Conservation (phyloP, 2,113 vertebrate species). For the Lepisosteus oculatus region DNA sequence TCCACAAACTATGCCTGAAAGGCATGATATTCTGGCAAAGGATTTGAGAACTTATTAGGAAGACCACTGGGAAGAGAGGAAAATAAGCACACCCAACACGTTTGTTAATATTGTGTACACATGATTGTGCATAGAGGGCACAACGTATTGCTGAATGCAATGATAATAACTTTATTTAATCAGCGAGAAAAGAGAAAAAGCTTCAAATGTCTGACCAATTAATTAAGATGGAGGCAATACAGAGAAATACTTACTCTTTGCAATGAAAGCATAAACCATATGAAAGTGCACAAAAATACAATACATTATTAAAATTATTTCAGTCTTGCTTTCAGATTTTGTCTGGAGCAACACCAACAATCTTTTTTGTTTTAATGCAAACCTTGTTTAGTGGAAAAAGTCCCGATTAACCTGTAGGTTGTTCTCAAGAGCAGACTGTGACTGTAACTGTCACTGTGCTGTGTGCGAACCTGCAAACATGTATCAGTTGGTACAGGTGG, state of each 20-base stretch:
- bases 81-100: conserved; percentile 35
- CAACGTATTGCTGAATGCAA: conserved; percentile 25
- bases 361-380: background rate
- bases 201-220: conserved; percentile 33
- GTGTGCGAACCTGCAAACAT: too few relatives aligned
- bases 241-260: conserved; percentile 18
- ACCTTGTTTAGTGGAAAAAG: too few relatives aligned
- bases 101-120: conserved; percentile 28
- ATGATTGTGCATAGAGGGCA: conserved; percentile 19
- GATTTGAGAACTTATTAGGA: conserved; percentile 31
- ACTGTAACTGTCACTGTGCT: too few relatives aligned
- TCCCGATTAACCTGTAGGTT: too few relatives aligned
- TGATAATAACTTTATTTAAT: conserved; percentile 33
- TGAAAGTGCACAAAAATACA: conserved; percentile 26
- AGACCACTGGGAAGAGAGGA: conserved; percentile 40
- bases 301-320: background rate
- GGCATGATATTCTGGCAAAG: conserved; percentile 41
- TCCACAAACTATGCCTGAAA: conserved; percentile 45
- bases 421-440: too few relatives aligned
- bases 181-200: conserved; percentile 6
- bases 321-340: background rate
- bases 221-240: conserved; percentile 17
- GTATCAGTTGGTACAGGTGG: too few relatives aligned
- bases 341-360: background rate
- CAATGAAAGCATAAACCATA: conserved; percentile 12